Conservation (phyloP, 2,797 vertebrate species). For the Anguilla megastoma region DNA sequence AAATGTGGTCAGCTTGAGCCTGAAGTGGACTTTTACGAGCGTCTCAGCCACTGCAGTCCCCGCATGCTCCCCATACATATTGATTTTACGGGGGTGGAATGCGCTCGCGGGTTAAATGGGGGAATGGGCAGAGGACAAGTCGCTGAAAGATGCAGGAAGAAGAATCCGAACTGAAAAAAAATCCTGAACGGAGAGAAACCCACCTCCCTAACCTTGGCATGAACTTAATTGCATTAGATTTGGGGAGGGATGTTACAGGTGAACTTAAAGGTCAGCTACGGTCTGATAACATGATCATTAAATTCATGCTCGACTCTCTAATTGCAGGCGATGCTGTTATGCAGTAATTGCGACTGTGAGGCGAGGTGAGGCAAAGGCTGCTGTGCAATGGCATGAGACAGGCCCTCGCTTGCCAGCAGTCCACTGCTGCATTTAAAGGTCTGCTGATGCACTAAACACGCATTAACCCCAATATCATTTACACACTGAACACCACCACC, state of each 20-base stretch:
- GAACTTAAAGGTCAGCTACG: conserved; percentile 46
- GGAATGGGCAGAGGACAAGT: background rate
- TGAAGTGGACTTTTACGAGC: background rate
- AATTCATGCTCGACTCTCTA: background rate
- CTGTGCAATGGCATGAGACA: conserved; percentile 63
- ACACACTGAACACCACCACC: background rate
- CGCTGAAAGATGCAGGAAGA: background rate
- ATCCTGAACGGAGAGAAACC: background rate
- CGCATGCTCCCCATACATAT: background rate
- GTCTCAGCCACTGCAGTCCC: background rate
- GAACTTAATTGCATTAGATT: background rate
- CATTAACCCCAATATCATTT: conserved; percentile 52
- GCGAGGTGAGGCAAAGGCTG: conserved; percentile 37
- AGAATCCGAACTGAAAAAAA: background rate
- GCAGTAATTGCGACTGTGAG: conserved; percentile 42
- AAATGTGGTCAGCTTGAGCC: conserved; percentile 2
- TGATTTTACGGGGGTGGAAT: background rate
- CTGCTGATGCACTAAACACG: conserved; percentile 61
- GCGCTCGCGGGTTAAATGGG: background rate
- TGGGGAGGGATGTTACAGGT: conserved; percentile 26
- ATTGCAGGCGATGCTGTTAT: background rate
- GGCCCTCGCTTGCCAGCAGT: conserved; percentile 53
- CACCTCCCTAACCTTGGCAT: conserved; percentile 21
- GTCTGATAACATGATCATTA: conserved; percentile 57
- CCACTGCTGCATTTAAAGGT: background rate